Conservation (phyloP, 1,140 invertebrate genomes). For the Dendroctonus ponderosae region DNA sequence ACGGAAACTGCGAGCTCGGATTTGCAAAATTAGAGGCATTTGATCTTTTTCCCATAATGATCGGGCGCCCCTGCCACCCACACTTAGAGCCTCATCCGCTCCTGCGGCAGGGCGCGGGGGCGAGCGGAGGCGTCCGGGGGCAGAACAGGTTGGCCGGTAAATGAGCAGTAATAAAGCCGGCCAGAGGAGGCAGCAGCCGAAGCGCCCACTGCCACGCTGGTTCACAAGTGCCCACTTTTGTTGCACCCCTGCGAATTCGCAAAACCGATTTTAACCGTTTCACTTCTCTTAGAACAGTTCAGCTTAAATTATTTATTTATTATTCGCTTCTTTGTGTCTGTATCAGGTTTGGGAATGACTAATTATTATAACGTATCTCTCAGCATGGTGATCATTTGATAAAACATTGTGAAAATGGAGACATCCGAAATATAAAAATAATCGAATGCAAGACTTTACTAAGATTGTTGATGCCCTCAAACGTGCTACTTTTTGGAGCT, state of each 20-base stretch:
- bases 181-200: conserved; percentile 33
- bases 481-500: too few relatives aligned
- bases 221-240: conserved; percentile 4
- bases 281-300: too few relatives aligned
- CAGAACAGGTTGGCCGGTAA: conserved; percentile 47
- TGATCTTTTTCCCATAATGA: conserved; percentile 1
- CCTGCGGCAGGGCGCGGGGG: conserved; percentile 2
- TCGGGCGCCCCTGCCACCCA: conserved; percentile 5
- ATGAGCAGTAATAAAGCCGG: conserved; percentile 47
- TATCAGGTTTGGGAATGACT: too few relatives aligned
- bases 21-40: not conserved
- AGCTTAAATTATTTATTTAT: too few relatives aligned
- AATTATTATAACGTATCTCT: too few relatives aligned
- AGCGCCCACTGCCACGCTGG: conserved; percentile 16
- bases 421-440: too few relatives aligned
- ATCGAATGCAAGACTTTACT: too few relatives aligned
- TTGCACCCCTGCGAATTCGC: conserved; percentile 19
- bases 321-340: too few relatives aligned
- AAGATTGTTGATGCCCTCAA: too few relatives aligned
- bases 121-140: conserved; percentile 13
- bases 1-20: too few relatives aligned
- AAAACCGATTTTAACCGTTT: not conserved
- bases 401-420: too few relatives aligned
- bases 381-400: too few relatives aligned
- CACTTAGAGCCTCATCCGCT: conserved; percentile 21